Conservation (phyloP, 2,888 invertebrate species). For the Tetanocera ferruginea region DNA sequence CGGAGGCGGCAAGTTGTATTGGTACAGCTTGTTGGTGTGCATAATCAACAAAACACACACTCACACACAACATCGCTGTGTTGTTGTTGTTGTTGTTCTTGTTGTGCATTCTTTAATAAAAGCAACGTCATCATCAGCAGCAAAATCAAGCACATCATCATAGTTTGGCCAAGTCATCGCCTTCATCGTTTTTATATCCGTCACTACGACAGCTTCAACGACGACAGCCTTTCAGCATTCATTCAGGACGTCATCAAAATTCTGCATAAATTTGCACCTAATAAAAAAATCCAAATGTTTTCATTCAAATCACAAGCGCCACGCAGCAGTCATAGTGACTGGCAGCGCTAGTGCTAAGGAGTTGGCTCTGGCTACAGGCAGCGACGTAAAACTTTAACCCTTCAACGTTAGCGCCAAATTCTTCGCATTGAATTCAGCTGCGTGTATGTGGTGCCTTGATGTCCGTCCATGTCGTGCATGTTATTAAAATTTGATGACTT, state of each 20-base stretch:
- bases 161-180: neutral
- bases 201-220: neutral
- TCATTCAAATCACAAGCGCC: slow-evolving; percentile 59
- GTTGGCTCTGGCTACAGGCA: neutral
- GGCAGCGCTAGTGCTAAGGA: neutral
- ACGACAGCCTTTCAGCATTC: neutral
- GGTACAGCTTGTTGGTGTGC: neutral
- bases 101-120: neutral
- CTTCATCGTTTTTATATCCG: neutral
- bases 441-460: neutral
- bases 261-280: slow-evolving; percentile 66
- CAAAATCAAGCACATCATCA: neutral
- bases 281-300: slow-evolving; percentile 65
- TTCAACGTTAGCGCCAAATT: neutral
- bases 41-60: neutral
- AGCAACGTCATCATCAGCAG: neutral
- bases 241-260: slow-evolving; percentile 56
- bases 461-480: neutral
- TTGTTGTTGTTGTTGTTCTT: neutral
- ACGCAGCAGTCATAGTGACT: slow-evolving; percentile 42
- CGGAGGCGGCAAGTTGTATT: neutral
- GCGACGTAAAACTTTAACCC: neutral
- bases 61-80: neutral
- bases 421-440: neutral
- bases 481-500: slow-evolving; percentile 41